These are phyloP conservation scores for Aurelia aurita DNA, from an alignment of 30 jellyfish, hydroid and myxozoan genomes.

Conservation along the genomic window DNA sequence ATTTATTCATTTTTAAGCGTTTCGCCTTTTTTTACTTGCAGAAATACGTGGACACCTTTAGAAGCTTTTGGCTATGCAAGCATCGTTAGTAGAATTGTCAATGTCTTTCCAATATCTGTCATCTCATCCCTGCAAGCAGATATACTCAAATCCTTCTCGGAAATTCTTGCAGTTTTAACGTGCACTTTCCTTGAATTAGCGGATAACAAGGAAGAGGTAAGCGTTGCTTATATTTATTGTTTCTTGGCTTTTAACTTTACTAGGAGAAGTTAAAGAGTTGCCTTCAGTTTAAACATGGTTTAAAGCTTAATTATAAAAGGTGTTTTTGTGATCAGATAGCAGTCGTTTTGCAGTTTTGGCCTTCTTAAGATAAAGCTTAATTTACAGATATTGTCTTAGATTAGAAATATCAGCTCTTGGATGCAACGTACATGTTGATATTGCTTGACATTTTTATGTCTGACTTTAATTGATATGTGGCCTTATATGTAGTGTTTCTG, in stretches of 20 bases:
- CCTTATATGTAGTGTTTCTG: no score
- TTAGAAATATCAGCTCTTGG: no score
- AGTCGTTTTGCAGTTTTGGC: no score
- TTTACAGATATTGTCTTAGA: no score
- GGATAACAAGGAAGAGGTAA: slow-evolving; percentile 43
- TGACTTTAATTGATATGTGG: no score
- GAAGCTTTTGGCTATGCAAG: slow-evolving; percentile 90
- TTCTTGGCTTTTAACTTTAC: not conserved
- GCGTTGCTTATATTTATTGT: not conserved
- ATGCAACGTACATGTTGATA: no score
- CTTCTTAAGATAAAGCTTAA: no score
- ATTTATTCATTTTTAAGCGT: not conserved
- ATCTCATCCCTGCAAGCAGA: slow-evolving; percentile 66
- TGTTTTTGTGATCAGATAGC: no score
- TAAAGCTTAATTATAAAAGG: no score
- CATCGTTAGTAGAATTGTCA: slow-evolving; percentile 76
- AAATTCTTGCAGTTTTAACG: slow-evolving; percentile 67
- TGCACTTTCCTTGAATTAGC: slow-evolving; percentile 78
- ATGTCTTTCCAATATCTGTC: slow-evolving; percentile 85
- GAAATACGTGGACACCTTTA: slow-evolving; percentile 83
- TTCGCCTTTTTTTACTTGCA: not conserved
- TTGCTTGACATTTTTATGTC: no score
- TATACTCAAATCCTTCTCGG: slow-evolving; percentile 49
- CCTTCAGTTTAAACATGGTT: no score
- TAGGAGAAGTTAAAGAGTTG: no score